phyloP scores from a whole-genome alignment of 2,888 invertebrate species.

The Drosophila mimica region DNA sequence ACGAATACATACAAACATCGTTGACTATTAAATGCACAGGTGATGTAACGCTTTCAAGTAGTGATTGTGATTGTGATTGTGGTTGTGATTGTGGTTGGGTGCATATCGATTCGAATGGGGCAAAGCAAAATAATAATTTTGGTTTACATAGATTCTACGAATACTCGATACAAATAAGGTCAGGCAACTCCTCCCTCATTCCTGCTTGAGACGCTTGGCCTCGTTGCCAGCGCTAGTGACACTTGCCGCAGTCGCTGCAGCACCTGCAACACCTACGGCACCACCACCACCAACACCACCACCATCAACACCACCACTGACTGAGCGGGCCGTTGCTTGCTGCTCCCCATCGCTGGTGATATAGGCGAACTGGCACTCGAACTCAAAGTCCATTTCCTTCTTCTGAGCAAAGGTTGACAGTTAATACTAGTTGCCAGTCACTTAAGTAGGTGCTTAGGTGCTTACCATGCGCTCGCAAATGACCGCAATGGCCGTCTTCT shows the following conservation, averaged over 20 bases:
- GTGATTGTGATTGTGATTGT: constrained; percentile 6
- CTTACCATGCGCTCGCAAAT: constrained; percentile 87
- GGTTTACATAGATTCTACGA: constrained; percentile 42
- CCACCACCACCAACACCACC: background rate
- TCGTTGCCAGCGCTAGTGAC: constrained; percentile 52
- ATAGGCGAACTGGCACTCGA: constrained; percentile 83
- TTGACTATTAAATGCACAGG: constrained; percentile 65
- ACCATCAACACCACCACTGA: constrained; percentile 12
- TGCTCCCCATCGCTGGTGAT: constrained; percentile 74
- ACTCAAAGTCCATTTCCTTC: constrained; percentile 83
- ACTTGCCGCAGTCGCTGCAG: constrained; percentile 5
- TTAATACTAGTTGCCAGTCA: constrained; percentile 34
- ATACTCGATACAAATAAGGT: constrained; percentile 20
- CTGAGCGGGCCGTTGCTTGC: constrained; percentile 51
- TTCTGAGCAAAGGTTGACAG: constrained; percentile 66
- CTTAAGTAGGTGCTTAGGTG: constrained; percentile 23
- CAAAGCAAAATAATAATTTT: constrained; percentile 31
- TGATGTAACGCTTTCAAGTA: constrained; percentile 29
- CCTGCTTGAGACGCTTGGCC: constrained; percentile 83
- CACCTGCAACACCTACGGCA: constrained; percentile 4
- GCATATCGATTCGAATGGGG: constrained; percentile 25
- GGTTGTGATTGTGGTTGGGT: constrained; percentile 10
- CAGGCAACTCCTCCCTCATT: constrained; percentile 71
- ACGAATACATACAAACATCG: constrained; percentile 51
- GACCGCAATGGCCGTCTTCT: constrained; percentile 97